These are phyloP conservation scores for Drosophila aldrichi DNA, from an alignment of 2,888 invertebrate species.

Conservation along the genomic window DNA sequence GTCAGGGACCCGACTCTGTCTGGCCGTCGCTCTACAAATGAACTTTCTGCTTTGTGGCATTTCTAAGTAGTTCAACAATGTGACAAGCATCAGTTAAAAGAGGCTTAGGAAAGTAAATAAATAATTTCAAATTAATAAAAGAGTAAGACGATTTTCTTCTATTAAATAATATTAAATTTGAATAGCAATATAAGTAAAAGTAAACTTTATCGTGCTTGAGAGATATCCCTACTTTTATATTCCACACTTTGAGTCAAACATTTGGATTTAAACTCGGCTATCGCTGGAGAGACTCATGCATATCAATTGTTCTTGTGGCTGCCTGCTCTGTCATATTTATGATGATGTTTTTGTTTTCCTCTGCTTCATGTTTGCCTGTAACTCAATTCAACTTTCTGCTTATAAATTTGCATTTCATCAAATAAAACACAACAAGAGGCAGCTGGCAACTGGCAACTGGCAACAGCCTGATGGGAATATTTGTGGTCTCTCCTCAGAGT, in stretches of 20 bases:
- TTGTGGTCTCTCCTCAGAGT: constrained; percentile 23
- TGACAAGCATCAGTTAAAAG: constrained; percentile 20
- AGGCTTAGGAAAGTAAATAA: constrained; percentile 2
- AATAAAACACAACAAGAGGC: constrained; percentile 27
- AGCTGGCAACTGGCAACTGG: constrained; percentile 15
- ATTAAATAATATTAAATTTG: background rate
- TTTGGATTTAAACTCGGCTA: background rate
- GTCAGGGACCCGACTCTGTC: constrained; percentile 30
- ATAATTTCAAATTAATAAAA: constrained; percentile 9
- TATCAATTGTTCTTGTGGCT: constrained; percentile 46
- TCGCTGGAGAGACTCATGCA: constrained; percentile 42
- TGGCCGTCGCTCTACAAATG: constrained; percentile 20
- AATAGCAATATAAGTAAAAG: background rate
- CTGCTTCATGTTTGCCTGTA: constrained; percentile 31
- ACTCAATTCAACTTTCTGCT: constrained; percentile 59
- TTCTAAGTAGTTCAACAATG: constrained; percentile 32
- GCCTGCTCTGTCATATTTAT: constrained; percentile 43
- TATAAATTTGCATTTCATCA: constrained; percentile 72
- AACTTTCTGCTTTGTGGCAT: constrained; percentile 30
- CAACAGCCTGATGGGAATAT: constrained; percentile 28
- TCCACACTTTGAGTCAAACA: background rate
- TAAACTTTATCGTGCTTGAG: background rate
- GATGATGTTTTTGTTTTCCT: constrained; percentile 28
- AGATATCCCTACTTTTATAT: background rate
- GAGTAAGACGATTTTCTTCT: too few species aligned